Evolutionary conservation across 2,888 invertebrate genomes (phyloP).

Genomic region (Sylvicola cinctus): DNA sequence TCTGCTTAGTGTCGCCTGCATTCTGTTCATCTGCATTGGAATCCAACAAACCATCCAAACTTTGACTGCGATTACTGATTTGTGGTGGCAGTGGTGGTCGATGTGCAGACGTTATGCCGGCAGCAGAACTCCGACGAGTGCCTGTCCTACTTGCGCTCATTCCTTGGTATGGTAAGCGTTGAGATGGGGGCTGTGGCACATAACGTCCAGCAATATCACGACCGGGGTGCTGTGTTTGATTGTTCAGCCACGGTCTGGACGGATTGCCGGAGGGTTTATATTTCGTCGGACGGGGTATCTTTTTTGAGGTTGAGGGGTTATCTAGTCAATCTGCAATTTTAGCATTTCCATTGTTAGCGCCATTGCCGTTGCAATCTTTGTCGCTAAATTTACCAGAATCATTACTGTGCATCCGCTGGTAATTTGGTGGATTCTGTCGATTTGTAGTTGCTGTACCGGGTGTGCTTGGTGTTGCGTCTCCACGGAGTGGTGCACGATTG

Average conservation of each 20-base stretch:
- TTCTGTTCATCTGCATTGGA: constrained; percentile 11
- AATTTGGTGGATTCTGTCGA: constrained; percentile 43
- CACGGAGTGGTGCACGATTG: constrained; percentile 27
- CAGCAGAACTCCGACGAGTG: constrained; percentile 20
- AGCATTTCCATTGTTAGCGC: constrained; percentile 12
- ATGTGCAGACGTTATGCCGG: constrained; percentile 16
- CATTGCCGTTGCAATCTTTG: constrained; percentile 36
- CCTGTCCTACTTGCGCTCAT: constrained; percentile 4
- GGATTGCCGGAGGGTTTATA: constrained; percentile 45
- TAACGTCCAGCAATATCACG: constrained; percentile 6
- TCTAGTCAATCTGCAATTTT: constrained; percentile 61
- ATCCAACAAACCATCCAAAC: constrained; percentile 40
- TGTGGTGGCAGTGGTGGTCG: constrained; percentile 17
- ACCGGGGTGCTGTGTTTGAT: constrained; percentile 12
- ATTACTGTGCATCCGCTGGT: constrained; percentile 73
- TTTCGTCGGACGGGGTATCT: constrained; percentile 28
- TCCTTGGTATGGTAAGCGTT: not conserved
- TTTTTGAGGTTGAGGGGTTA: constrained; percentile 30
- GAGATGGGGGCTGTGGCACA: constrained; percentile 1
- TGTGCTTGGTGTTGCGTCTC: constrained; percentile 47
- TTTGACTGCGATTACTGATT: constrained; percentile 31
- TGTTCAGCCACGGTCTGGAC: constrained; percentile 29
- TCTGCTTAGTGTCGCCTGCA: constrained; percentile 9
- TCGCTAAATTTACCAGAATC: constrained; percentile 57
- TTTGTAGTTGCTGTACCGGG: constrained; percentile 45